Base-by-base conservation (phyloP, 2,888 invertebrate species). In the Cheilosia soror region DNA sequence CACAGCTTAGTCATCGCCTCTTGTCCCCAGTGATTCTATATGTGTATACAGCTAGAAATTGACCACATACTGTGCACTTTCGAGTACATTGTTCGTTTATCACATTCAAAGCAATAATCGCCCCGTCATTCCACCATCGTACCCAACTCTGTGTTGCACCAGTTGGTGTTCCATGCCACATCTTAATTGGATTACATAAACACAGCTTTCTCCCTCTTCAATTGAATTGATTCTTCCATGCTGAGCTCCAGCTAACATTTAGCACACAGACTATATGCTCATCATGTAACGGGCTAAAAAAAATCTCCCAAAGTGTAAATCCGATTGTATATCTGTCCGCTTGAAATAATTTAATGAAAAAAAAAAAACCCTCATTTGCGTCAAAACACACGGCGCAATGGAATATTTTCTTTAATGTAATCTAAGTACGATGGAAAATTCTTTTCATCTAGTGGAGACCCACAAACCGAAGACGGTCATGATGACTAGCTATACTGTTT, bases 111-210 rank as follows among this genome's bases (percentile, higher is more conserved):
- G 9, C 60, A 13, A 44, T 63, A 55, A 63, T 63, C 51, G 27
- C 5, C 51, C 31, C 42, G 33, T 20, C 20, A 20, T 20, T 1
- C 44, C 44, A n/a, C 15, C 5, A 44, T 44, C 11, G 27, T 15
- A 42, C 27, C 31, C 31, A 33, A 40, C 27, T 15, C 53, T 9
- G 20, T 40, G 27, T 15, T 53, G 15, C 49, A 63, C 5, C 31
- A 62, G 60, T 62, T 49, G 55, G 37, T 62, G 55, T 57, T 78
- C 47, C 40, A 62, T 20, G 25, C 69, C 63, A 33, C 71, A 58
- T 42, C 65, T 58, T 58, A 79, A 79, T 79, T 79, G 72, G 78
- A 79, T 79, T 79, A 65, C 71, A 63, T 78, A 78, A 78, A 78
- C 57, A 62, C 53, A 29, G 58, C 76, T 62, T 53, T 62, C 47